These are phyloP conservation scores for Antennarius striatus DNA, from an alignment of 2,113 vertebrate genomes.

Conservation along the genomic window DNA sequence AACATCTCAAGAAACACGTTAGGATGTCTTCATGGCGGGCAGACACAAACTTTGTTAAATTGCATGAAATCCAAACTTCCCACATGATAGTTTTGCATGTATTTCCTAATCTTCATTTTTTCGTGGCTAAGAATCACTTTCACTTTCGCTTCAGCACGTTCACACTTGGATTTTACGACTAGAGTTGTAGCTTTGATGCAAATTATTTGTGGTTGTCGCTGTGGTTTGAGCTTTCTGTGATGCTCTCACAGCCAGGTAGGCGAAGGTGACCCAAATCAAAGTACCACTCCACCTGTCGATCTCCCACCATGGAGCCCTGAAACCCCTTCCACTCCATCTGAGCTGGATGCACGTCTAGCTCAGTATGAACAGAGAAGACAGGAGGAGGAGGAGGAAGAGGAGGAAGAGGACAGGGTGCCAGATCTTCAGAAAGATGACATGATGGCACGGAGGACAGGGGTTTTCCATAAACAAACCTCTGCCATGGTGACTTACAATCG, in stretches of 20 bases:
- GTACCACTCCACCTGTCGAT: constrained; percentile 19
- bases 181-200: constrained; percentile 1
- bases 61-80: no score
- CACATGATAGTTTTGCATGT: no score
- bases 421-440: constrained; percentile 80
- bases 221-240: constrained; percentile 41
- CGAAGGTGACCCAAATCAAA: constrained; percentile 27
- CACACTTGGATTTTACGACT: constrained; percentile 8
- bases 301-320: constrained; percentile 17
- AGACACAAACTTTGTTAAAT: no score
- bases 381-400: constrained; percentile 72
- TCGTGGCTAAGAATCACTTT: not conserved
- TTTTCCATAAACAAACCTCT: constrained; percentile 68
- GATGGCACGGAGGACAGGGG: constrained; percentile 76
- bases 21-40: no score
- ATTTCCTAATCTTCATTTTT: no score
- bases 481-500: constrained; percentile 45
- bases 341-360: constrained; percentile 68
- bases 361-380: constrained; percentile 58
- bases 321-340: constrained; percentile 36
- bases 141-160: constrained; percentile 22
- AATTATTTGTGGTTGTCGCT: not conserved
- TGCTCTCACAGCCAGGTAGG: constrained; percentile 58
- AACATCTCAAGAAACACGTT: no score
- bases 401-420: constrained; percentile 70